Base-by-base conservation (phyloP, 2,797 vertebrate genomes). In the Hephaestus fuliginosus region DNA sequence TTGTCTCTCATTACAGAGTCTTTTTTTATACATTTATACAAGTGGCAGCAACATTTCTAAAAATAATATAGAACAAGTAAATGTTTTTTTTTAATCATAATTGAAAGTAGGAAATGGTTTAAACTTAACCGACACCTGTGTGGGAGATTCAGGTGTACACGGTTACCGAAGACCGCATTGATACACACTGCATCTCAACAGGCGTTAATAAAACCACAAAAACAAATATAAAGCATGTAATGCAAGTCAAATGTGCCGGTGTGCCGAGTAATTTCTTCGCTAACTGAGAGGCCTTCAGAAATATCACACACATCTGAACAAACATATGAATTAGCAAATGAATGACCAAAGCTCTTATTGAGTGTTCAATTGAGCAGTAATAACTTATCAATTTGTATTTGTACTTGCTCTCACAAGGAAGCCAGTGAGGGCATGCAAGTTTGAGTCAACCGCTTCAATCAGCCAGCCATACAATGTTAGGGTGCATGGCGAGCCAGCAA, bases 331-430 rank as follows among this genome's bases (percentile, higher is more conserved):
- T 46, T 25, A 69, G 75, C 78, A 79, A 87, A 85, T 83, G 78
- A 91, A 78, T 84, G 81, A 83, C 80, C 85, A 78, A 67, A 51
- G 74, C 60, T 80, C 75, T 77, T 60, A 74, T 46, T 80, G 72
- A 86, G 66, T 44, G 64, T 84, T 80, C 70, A 90, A 82, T 64
- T 88, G 77, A 87, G 82, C 62, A 69, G 78, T 70, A 86, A 84
- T 82, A 86, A 82, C 58, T 78, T 78, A 70, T 88, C 73, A 82
- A 81, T 88, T 88, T 90, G 80, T 77, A 72, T 61, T 70, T 73
- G 64, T 64, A 10, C 39, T 70, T 18, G 18, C 22, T 73, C 49
- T 66, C 64, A 70, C 46, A 74, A 52, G 66, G 68, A 72, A 76
- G 51, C 56, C 25, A 74, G 13, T 2, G 33, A 71, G 78, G 44